Base-by-base conservation (phyloP, 1,140 invertebrate genomes). In the Asbolus verrucosus region DNA sequence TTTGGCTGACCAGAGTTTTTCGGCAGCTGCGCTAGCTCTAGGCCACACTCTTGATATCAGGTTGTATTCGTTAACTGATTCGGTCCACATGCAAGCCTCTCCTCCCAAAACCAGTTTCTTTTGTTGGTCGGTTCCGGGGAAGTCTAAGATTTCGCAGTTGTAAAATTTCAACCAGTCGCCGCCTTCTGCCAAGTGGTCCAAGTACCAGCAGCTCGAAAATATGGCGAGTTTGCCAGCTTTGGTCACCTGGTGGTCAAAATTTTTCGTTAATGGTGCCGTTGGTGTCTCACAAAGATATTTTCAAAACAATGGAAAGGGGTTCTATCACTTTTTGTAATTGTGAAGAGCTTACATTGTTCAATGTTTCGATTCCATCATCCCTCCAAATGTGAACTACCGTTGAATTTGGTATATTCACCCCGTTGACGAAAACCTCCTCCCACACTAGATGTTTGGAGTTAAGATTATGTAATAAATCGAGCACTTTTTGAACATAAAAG, bases 351-450 rank as follows among this genome's bases (percentile, higher is more conserved):
- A 27, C 24, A 3, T 3, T 69, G 59, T 65, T 77, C 69, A 66
- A 36, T 21, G 38, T 60, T 1, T 60, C 54, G 8, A 2, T 11
- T 1, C 30, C 24, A 39, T 21, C 16, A n/a, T 21, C 61, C 14
- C 9, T 16, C 61, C 61, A 39, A 1, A 63, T 36, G 11, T 63
- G 61, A 1, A 63, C 36, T 11, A 93, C 83, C 0, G 92, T 92
- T n/a, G 86, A 85, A 0, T 82, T 75, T 2, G 87, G 83, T 8
- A 93, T 74, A 14, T 83, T 78, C 0, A 91, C 90, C 15, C 87
- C 87, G 81, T 97, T 93, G 71, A 91, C 89, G 79, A 94, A 92
- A 0, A 97, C 92, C 83, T 97, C 95, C 83, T 98, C 94, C 95
- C 95, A 98, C 0, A 98, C 92, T 16, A 96, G 86, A 59, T 90